Conservation (phyloP, 2,797 vertebrate genomes). For the Urosaurus nigricauda region DNA sequence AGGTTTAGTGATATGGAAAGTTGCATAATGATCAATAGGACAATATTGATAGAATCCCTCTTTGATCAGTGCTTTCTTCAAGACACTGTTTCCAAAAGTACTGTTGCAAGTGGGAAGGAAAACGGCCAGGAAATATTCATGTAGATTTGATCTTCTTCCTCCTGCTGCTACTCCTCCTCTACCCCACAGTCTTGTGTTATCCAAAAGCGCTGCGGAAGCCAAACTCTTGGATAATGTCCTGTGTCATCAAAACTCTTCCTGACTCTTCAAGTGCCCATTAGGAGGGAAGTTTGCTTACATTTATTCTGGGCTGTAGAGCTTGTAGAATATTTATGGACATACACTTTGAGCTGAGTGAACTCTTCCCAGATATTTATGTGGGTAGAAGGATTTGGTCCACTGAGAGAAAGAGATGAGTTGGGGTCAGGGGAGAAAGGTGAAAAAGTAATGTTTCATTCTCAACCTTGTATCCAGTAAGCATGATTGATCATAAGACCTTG, state of each 20-base stretch:
- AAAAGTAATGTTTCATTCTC: background rate
- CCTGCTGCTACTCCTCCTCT: too few species aligned
- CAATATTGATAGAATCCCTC: background rate
- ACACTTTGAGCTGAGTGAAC: conserved; percentile 76
- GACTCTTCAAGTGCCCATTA: conserved; percentile 70
- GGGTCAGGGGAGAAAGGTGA: background rate
- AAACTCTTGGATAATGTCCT: conserved; percentile 61
- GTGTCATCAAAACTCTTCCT: conserved; percentile 64
- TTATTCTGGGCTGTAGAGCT: conserved; percentile 81
- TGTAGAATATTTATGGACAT: conserved; percentile 80
- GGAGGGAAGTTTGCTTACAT: conserved; percentile 76
- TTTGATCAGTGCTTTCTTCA: background rate
- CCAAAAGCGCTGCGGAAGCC: conserved; percentile 47
- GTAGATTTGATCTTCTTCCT: background rate
- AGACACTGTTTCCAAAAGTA: background rate
- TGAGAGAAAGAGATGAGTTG: background rate
- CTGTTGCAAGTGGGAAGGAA: background rate
- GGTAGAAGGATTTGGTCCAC: conserved; percentile 67
- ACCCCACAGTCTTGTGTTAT: conserved; percentile 7
- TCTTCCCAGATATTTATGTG: conserved; percentile 74
- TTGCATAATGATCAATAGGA: background rate
- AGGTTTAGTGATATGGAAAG: too few species aligned
- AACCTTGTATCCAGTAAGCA: background rate
- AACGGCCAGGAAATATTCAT: background rate
- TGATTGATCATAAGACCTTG: conserved; percentile 5